phyloP scores from a whole-genome alignment of 1,140 invertebrate genomes.

The Lepidurus packardi region DNA sequence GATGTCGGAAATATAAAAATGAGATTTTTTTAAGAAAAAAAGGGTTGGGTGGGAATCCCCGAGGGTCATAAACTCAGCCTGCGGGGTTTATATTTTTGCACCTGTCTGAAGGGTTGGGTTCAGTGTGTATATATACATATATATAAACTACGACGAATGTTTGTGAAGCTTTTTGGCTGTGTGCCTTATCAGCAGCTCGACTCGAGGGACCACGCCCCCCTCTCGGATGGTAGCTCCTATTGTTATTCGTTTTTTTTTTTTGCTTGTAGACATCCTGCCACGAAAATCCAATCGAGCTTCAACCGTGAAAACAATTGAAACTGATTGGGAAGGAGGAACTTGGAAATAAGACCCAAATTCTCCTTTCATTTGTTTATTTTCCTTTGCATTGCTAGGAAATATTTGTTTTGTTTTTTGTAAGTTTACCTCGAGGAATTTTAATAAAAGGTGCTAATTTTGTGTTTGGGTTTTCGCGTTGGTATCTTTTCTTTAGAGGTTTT shows the following conservation, averaged over 20 bases:
- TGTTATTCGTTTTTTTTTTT: constrained; percentile 9
- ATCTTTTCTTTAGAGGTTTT: too few relatives aligned
- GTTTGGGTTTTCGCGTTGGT: too few relatives aligned
- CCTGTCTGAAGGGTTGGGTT: background rate
- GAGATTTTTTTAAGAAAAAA: background rate
- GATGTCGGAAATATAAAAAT: background rate
- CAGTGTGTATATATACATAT: background rate
- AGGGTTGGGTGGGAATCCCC: background rate
- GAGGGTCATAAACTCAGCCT: background rate
- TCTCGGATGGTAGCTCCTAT: background rate
- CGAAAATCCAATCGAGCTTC: background rate
- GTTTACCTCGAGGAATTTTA: too few relatives aligned
- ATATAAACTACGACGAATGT: background rate
- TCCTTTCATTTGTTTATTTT: background rate
- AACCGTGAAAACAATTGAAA: constrained; percentile 18
- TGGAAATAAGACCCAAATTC: background rate
- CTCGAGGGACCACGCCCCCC: constrained; percentile 7
- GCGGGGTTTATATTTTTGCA: background rate
- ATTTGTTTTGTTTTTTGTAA: too few relatives aligned
- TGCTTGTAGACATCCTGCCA: background rate
- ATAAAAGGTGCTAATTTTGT: too few relatives aligned
- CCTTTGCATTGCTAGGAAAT: background rate
- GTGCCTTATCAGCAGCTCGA: background rate
- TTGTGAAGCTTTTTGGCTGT: background rate
- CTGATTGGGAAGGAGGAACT: background rate